These are phyloP conservation scores for Temnothorax curvispinosus DNA, from an alignment of 1,140 invertebrate species.

Conservation along the genomic window DNA sequence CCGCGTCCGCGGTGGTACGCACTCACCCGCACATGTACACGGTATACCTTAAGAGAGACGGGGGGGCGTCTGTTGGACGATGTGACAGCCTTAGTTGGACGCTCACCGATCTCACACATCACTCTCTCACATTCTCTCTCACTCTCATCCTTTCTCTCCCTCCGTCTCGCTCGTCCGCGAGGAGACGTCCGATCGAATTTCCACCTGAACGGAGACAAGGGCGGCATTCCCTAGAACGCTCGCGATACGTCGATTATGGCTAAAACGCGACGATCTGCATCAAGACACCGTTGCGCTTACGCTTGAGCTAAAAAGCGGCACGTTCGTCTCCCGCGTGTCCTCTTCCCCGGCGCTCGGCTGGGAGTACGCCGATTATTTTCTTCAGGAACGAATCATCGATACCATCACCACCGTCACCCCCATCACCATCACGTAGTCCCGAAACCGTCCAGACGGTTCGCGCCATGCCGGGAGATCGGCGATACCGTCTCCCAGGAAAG, in stretches of 20 bases:
- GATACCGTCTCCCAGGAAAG: not conserved
- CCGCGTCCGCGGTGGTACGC: conserved; percentile 37
- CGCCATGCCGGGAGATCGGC: not conserved
- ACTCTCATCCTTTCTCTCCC: not conserved
- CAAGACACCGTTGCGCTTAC: conserved; percentile 36
- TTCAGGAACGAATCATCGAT: conserved; percentile 31
- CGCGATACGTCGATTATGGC: conserved; percentile 66
- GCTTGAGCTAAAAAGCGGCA: conserved; percentile 67
- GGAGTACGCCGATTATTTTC: conserved; percentile 11
- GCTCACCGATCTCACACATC: conserved; percentile 40
- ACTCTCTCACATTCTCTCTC: not conserved
- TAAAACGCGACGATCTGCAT: conserved; percentile 62
- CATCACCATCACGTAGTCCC: conserved; percentile 23
- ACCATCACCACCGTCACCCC: not conserved
- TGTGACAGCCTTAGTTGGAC: conserved; percentile 33
- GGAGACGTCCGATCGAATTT: conserved; percentile 29
- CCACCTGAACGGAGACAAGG: conserved; percentile 57
- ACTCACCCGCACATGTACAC: conserved; percentile 41
- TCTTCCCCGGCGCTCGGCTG: not conserved
- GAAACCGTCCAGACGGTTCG: not conserved
- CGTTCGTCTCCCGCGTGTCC: conserved; percentile 2
- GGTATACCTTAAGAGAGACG: conserved; percentile 35
- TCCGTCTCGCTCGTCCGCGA: not conserved
- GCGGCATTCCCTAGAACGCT: conserved; percentile 16
- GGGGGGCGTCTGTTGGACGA: conserved; percentile 34